A percentile compares a stretch with the other conserved stretches of the same genome.
phyloP scores from a whole-genome alignment of 2,888 invertebrate genomes.

The Nomada fabriciana region DNA sequence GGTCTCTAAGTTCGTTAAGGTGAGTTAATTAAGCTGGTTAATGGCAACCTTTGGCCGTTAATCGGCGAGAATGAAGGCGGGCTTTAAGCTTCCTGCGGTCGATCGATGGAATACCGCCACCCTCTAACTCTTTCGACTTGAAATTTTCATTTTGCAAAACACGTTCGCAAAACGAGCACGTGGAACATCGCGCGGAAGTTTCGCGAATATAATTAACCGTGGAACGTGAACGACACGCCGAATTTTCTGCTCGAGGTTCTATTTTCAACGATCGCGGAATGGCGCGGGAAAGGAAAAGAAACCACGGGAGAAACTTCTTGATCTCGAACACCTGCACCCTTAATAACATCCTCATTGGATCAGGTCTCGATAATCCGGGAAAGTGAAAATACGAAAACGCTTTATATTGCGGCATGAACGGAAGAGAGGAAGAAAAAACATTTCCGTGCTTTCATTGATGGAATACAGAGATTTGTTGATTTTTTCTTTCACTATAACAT shows the following conservation, averaged over 20 bases:
- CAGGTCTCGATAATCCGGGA: slow-evolving; percentile 66
- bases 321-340: slow-evolving; percentile 65
- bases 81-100: neutral
- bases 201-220: slow-evolving; percentile 28
- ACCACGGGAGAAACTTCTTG: slow-evolving; percentile 40
- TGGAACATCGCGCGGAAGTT: neutral
- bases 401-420: slow-evolving; percentile 14
- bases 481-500: too few species aligned
- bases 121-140: neutral
- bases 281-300: too few species aligned
- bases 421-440: slow-evolving; percentile 33
- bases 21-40: slow-evolving; percentile 27
- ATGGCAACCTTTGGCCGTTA: slow-evolving; percentile 13
- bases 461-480: slow-evolving; percentile 18
- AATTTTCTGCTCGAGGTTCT: slow-evolving; percentile 30
- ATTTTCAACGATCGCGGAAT: slow-evolving; percentile 3
- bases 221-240: slow-evolving; percentile 13
- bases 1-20: slow-evolving; percentile 7
- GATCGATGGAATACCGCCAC: slow-evolving; percentile 3
- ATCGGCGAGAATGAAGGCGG: neutral
- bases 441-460: neutral
- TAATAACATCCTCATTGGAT: slow-evolving; percentile 66
- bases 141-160: neutral
- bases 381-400: slow-evolving; percentile 59
- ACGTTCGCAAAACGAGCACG: neutral